phyloP scores from a whole-genome alignment of 2,888 invertebrate genomes.

The Kuschelorhynchus macadamiae region DNA sequence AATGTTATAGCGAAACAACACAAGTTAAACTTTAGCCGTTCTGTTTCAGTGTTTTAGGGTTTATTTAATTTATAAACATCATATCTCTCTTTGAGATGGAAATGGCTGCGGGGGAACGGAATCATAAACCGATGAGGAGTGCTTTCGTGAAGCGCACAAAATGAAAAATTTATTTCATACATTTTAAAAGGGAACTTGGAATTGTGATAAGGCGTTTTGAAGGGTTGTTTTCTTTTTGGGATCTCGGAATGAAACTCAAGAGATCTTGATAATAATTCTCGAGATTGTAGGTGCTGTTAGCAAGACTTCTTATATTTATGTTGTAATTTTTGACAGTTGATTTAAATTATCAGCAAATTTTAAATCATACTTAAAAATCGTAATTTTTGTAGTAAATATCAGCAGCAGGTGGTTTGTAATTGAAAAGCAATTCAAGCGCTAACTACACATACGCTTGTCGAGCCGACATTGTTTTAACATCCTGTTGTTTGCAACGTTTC shows the following conservation, averaged over 20 bases:
- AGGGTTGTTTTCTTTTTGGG: slow-evolving; percentile 37
- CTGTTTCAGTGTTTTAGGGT: slow-evolving; percentile 4
- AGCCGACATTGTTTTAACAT: too few relatives aligned
- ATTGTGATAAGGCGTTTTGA: slow-evolving; percentile 44
- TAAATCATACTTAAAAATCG: too few relatives aligned
- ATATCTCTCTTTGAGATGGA: slow-evolving; percentile 32
- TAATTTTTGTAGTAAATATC: too few relatives aligned
- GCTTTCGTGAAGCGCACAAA: slow-evolving; percentile 33
- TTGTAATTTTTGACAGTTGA: background rate
- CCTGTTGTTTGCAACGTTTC: too few relatives aligned
- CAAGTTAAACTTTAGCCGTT: too few relatives aligned
- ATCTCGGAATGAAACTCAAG: slow-evolving; percentile 25
- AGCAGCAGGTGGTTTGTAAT: too few relatives aligned
- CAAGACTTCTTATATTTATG: background rate
- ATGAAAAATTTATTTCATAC: slow-evolving; percentile 49
- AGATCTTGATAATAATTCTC: slow-evolving; percentile 12
- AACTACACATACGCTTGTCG: too few relatives aligned
- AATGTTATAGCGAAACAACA: too few relatives aligned
- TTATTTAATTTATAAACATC: slow-evolving; percentile 26
- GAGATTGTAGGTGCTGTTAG: background rate
- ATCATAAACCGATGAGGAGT: slow-evolving; percentile 42
- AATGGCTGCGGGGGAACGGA: slow-evolving; percentile 29
- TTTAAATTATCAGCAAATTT: too few relatives aligned
- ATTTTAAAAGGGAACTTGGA: slow-evolving; percentile 40
- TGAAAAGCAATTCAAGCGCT: too few relatives aligned